Conservation (phyloP, 1,140 invertebrate species). For the Hyles euphorbiae region DNA sequence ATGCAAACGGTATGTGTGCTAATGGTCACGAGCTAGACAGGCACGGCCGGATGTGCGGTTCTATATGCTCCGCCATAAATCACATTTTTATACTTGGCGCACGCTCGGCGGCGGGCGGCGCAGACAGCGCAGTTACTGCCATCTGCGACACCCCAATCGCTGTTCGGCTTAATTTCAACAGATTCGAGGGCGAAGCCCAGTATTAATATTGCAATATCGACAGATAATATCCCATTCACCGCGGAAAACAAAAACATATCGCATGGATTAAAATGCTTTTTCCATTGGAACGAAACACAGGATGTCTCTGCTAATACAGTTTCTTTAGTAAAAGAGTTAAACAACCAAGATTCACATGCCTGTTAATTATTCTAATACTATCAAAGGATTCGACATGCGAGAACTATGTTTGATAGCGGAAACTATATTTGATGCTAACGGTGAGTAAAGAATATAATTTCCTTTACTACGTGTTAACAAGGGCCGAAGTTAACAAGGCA, state of each 20-base stretch:
- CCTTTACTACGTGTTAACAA: constrained; percentile 73
- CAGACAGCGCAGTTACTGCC: constrained; percentile 51
- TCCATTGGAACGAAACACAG: too few species aligned
- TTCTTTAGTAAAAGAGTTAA: too few species aligned
- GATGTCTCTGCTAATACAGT: too few species aligned
- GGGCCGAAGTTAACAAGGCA: constrained; percentile 49
- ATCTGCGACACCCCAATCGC: constrained; percentile 62
- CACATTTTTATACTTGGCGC: constrained; percentile 63
- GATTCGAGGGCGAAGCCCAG: constrained; percentile 46
- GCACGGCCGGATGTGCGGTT: constrained; percentile 36
- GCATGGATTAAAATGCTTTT: too few species aligned
- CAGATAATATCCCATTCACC: constrained; percentile 19
- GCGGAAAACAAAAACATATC: too few species aligned
- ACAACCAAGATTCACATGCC: too few species aligned
- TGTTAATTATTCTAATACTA: constrained; percentile 17
- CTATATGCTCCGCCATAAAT: constrained; percentile 53
- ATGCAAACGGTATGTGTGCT: constrained; percentile 33
- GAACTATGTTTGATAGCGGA: constrained; percentile 63
- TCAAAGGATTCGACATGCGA: constrained; percentile 40
- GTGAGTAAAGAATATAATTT: constrained; percentile 69
- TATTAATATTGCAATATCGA: constrained; percentile 44
- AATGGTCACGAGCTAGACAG: constrained; percentile 31
- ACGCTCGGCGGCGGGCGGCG: constrained; percentile 37
- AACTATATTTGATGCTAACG: constrained; percentile 43
- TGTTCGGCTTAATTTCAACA: constrained; percentile 55